A percentile compares a stretch with the other conserved stretches of the same genome.
These are phyloP conservation scores for Australoheros facetus DNA, from an alignment of 2,797 vertebrate species.

Conservation along the genomic window DNA sequence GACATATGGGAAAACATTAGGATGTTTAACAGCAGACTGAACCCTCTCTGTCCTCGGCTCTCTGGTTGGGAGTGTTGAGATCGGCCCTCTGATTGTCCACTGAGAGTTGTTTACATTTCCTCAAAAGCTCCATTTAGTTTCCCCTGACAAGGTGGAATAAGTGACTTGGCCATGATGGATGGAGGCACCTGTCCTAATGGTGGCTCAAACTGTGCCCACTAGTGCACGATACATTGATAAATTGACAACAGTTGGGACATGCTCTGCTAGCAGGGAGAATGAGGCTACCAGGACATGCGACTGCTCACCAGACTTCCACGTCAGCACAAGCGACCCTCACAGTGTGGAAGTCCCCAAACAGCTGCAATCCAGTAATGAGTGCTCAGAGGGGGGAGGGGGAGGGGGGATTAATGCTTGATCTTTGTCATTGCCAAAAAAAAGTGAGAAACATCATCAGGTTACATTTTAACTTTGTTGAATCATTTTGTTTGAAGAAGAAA, in stretches of 20 bases:
- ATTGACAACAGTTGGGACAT: constrained; percentile 99
- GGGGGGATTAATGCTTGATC: constrained; percentile 56
- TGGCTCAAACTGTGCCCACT: constrained; percentile 99
- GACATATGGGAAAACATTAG: constrained; percentile 44
- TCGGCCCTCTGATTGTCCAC: constrained; percentile 90
- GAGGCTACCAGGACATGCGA: constrained; percentile 92
- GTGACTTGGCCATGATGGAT: constrained; percentile 99
- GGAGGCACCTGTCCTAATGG: constrained; percentile 99
- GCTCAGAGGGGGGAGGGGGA: constrained; percentile 29
- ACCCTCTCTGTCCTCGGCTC: constrained; percentile 31
- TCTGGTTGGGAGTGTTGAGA: constrained; percentile 50
- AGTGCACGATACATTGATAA: constrained; percentile 99
- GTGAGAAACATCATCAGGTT: not conserved
- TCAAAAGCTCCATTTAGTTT: constrained; percentile 98
- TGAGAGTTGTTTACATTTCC: constrained; percentile 99
- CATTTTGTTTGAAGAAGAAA: not conserved
- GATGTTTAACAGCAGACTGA: constrained; percentile 50
- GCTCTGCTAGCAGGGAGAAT: constrained; percentile 94
- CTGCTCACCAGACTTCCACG: constrained; percentile 54
- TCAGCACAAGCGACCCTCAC: constrained; percentile 80
- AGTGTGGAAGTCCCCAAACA: constrained; percentile 83
- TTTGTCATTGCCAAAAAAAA: constrained; percentile 35
- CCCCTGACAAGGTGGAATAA: constrained; percentile 97
- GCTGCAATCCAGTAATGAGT: constrained; percentile 80
- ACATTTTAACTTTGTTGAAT: not conserved